phyloP scores from a whole-genome alignment of 1,140 invertebrate genomes.

The Eumaeus atala region DNA sequence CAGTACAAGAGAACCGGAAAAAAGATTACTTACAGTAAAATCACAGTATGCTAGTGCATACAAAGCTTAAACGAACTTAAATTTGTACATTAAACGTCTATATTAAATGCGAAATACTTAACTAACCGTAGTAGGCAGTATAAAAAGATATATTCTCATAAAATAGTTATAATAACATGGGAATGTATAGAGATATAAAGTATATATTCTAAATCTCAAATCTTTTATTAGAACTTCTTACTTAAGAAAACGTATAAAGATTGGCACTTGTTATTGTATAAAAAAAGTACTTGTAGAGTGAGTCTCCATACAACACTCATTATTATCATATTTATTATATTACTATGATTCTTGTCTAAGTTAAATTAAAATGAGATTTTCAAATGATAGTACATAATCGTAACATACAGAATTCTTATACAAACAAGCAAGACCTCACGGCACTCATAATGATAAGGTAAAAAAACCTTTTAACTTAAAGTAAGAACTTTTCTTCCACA shows the following conservation, averaged over 20 bases:
- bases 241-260: neutral
- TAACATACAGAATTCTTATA: neutral
- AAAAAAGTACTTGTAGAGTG: too few species aligned
- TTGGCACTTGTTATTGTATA: slow-evolving; percentile 8
- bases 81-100: slow-evolving; percentile 65
- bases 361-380: slow-evolving; percentile 10
- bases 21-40: slow-evolving; percentile 11
- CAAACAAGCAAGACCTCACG: slow-evolving; percentile 1
- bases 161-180: slow-evolving; percentile 35
- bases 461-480: too few species aligned
- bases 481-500: too few species aligned
- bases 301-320: too few species aligned
- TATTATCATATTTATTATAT: too few species aligned
- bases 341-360: neutral
- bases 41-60: slow-evolving; percentile 57
- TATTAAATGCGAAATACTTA: slow-evolving; percentile 60
- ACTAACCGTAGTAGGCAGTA: slow-evolving; percentile 46
- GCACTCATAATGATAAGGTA: neutral
- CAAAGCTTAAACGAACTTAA: slow-evolving; percentile 40
- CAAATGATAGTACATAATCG: neutral
- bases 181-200: slow-evolving; percentile 34
- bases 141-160: slow-evolving; percentile 48
- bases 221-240: slow-evolving; percentile 1
- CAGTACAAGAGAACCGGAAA: slow-evolving; percentile 1
- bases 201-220: slow-evolving; percentile 12